Percentiles rank a stretch among this genome's conserved stretches.
phyloP scores from a whole-genome alignment of 2,888 invertebrate genomes.

The Chrysomela aeneicollis region DNA sequence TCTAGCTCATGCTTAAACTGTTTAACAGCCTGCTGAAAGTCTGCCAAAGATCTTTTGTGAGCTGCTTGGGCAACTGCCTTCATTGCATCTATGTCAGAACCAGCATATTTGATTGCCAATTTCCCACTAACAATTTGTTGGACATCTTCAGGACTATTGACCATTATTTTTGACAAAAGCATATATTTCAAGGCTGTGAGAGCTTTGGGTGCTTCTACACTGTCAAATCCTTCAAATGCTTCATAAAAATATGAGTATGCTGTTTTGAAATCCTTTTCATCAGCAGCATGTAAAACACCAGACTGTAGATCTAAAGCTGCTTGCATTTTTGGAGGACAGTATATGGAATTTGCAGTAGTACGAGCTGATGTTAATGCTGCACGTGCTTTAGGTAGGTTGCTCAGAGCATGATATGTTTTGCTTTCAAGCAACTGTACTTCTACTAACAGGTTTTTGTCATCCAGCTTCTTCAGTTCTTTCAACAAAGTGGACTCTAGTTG shows the following conservation, averaged over 20 bases:
- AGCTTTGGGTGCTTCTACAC: slow-evolving; percentile 90
- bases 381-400: slow-evolving; percentile 94
- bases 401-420: slow-evolving; percentile 97
- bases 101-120: slow-evolving; percentile 94
- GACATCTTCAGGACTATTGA: slow-evolving; percentile 96
- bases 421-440: slow-evolving; percentile 98
- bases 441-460: slow-evolving; percentile 98
- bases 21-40: slow-evolving; percentile 91
- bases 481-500: slow-evolving; percentile 86
- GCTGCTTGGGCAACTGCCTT: slow-evolving; percentile 95
- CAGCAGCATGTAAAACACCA: slow-evolving; percentile 98
- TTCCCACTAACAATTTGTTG: slow-evolving; percentile 95
- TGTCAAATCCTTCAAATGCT: slow-evolving; percentile 98
- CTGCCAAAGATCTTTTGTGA: slow-evolving; percentile 93
- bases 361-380: slow-evolving; percentile 97
- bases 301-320: slow-evolving; percentile 97
- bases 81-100: slow-evolving; percentile 97
- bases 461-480: slow-evolving; percentile 96
- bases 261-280: slow-evolving; percentile 99
- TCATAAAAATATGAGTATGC: slow-evolving; percentile 99
- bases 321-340: slow-evolving; percentile 98
- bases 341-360: slow-evolving; percentile 99
- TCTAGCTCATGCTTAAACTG: slow-evolving; percentile 88
- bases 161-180: slow-evolving; percentile 98
- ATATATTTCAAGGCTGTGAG: slow-evolving; percentile 98